Evolutionary conservation across 2,888 invertebrate genomes (phyloP), one percentile per base, ranked within the genome.

Genomic region (Sicus ferrugineus): DNA sequence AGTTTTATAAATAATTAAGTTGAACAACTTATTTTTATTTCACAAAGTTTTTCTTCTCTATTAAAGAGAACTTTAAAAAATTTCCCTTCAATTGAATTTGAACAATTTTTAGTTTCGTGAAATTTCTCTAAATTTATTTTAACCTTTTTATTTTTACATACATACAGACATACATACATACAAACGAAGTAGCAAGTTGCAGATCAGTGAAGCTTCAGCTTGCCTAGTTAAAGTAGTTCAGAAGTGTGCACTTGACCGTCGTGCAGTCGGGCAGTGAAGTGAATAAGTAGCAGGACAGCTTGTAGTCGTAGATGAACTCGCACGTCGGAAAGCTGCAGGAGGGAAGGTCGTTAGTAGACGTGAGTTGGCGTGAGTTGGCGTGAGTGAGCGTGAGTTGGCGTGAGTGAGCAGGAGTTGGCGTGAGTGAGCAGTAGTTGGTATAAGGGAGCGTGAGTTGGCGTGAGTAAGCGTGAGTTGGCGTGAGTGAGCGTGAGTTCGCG

Each of bases 191-290:
- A 54, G 23, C 28, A 11, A n/a, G 9, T 16, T 42, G 42, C n/a
- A 2, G 5, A 42, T 54, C 54, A 11, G 6, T 52, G 6, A 52
- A 42, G 21, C 9, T 52, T 70, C 52, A 64, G 67, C 42, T 70
- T 50, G 67, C 74, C 73, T 79, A 79, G 69, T 74, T 82, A 70
- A 83, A 84, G 76, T 79, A 83, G 70, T 81, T 80, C 73, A 83
- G 73, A 71, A 83, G 80, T 72, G 83, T 84, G 76, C 83, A 83
- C 76, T 83, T 82, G 69, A 83, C 80, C 63, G 77, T 77, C 73
- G 84, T 81, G 73, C 83, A 83, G 75, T 83, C 84, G 71, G 83
- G 83, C 83, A 83, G 83, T 82, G 84, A 83, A 69, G 84, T 83
- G 74, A 83, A 84, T 77, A 83, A 80, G 77, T 84, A 83, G 77